phyloP scores from a whole-genome alignment of 92 coral and sea anemone species.

The Porites rus region DNA sequence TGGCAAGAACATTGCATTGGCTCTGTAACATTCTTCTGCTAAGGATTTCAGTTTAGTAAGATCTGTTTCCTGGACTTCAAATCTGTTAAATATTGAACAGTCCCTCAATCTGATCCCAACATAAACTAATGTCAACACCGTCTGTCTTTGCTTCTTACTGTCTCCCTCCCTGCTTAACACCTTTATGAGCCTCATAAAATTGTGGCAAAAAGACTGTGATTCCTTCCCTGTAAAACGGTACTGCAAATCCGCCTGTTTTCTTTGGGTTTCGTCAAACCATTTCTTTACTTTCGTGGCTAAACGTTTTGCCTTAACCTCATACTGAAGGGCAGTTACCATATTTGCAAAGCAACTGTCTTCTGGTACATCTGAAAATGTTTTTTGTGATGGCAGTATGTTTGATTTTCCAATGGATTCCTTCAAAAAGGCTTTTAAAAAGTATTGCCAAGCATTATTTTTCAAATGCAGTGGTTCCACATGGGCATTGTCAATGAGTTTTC shows the following conservation, averaged over 20 bases:
- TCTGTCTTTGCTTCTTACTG: too few species aligned
- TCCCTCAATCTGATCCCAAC: conserved; percentile 24
- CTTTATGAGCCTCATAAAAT: conserved; percentile 28
- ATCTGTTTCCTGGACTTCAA: conserved; percentile 29
- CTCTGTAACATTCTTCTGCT: conserved; percentile 5
- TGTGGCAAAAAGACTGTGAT: conserved; percentile 21
- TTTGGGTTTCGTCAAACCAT: conserved; percentile 61
- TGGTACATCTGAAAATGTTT: conserved; percentile 67
- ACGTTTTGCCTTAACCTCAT: conserved; percentile 46
- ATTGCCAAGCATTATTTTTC: conserved; percentile 70
- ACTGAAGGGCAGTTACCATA: conserved; percentile 17
- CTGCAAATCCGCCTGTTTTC: background rate
- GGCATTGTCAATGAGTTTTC: conserved; percentile 56
- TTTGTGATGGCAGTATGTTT: conserved; percentile 27
- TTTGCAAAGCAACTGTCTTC: conserved; percentile 48
- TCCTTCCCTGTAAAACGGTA: too few species aligned
- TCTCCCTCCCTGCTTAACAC: conserved; percentile 1
- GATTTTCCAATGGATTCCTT: conserved; percentile 77
- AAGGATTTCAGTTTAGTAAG: conserved; percentile 13
- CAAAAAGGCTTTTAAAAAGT: conserved; percentile 65
- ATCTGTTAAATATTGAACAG: conserved; percentile 12
- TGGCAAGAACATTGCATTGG: conserved; percentile 14
- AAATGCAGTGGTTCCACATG: conserved; percentile 74
- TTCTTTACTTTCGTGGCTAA: conserved; percentile 51
- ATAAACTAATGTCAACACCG: conserved; percentile 43